Conservation (phyloP, 1,140 invertebrate genomes). For the Drosophila eugracilis region DNA sequence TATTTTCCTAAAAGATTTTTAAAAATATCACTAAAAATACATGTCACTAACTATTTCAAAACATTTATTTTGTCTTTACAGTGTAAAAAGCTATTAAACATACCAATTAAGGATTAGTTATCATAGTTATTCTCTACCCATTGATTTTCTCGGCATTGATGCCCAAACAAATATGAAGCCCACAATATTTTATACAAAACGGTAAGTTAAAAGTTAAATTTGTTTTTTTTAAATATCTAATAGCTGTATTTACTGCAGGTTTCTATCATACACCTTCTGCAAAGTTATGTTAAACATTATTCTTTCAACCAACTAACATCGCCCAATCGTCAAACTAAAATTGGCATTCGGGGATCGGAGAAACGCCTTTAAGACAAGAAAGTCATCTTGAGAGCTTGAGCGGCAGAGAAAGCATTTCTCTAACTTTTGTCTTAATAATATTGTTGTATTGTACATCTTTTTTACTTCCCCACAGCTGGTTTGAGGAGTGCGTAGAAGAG, state of each 20-base stretch:
- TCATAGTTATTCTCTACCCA: conserved; percentile 69
- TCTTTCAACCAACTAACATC: conserved; percentile 19
- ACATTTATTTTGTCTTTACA: conserved; percentile 51
- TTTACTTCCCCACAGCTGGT: conserved; percentile 80
- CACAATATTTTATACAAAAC: conserved; percentile 77
- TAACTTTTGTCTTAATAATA: conserved; percentile 70
- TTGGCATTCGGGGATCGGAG: conserved; percentile 46
- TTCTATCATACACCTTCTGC: conserved; percentile 61
- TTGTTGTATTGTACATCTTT: conserved; percentile 81
- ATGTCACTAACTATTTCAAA: not conserved
- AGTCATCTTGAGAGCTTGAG: conserved; percentile 19
- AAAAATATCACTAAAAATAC: not conserved
- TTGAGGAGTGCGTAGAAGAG: conserved; percentile 56
- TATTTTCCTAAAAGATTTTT: not conserved
- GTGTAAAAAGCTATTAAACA: conserved; percentile 77
- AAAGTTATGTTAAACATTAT: conserved; percentile 62
- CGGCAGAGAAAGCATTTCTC: conserved; percentile 59
- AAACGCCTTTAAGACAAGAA: conserved; percentile 29
- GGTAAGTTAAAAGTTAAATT: conserved; percentile 32
- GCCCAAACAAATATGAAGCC: conserved; percentile 60
- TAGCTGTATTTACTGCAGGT: conserved; percentile 31
- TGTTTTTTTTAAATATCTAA: no score
- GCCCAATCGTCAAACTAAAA: conserved; percentile 27
- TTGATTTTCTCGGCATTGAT: conserved; percentile 69
- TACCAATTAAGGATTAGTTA: conserved; percentile 78